These are phyloP conservation scores for Ranitomeya imitator DNA, from an alignment of 2,113 vertebrate species.

Conservation along the genomic window DNA sequence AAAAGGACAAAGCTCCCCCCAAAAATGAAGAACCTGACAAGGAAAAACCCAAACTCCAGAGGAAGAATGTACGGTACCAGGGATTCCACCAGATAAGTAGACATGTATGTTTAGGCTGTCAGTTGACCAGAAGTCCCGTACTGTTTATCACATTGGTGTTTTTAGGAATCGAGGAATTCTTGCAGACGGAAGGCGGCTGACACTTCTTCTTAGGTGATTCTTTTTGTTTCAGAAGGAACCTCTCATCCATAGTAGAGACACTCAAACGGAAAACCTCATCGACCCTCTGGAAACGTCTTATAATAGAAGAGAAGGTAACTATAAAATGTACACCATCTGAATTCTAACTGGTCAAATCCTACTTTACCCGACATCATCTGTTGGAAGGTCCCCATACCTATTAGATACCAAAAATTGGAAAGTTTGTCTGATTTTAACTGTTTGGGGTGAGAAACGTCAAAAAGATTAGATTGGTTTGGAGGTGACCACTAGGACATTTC, in stretches of 20 bases:
- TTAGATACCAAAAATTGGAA: too few species aligned
- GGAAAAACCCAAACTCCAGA: constrained; percentile 40
- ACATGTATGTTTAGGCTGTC: constrained; percentile 12
- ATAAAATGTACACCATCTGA: too few species aligned
- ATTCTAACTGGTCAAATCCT: too few species aligned
- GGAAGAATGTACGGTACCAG: background rate
- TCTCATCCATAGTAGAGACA: background rate
- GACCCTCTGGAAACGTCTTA: background rate
- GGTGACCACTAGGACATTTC: too few species aligned
- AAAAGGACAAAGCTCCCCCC: constrained; percentile 60
- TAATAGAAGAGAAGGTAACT: constrained; percentile 61
- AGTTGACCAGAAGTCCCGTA: background rate
- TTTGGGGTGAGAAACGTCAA: too few species aligned
- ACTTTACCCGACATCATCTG: too few species aligned
- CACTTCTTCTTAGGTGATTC: background rate
- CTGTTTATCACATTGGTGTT: background rate
- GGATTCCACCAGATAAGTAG: background rate
- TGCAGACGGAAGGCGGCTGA: background rate
- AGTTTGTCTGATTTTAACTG: too few species aligned
- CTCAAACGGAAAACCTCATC: background rate
- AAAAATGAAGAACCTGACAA: constrained; percentile 26
- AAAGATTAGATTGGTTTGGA: too few species aligned
- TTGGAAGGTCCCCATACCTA: too few species aligned
- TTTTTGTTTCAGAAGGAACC: constrained; percentile 6
- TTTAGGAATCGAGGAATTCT: background rate